Evolutionary conservation across 2,888 invertebrate species (phyloP), one percentile per base, ranked within the genome.

Genomic region (Ischnus inquisitorius): DNA sequence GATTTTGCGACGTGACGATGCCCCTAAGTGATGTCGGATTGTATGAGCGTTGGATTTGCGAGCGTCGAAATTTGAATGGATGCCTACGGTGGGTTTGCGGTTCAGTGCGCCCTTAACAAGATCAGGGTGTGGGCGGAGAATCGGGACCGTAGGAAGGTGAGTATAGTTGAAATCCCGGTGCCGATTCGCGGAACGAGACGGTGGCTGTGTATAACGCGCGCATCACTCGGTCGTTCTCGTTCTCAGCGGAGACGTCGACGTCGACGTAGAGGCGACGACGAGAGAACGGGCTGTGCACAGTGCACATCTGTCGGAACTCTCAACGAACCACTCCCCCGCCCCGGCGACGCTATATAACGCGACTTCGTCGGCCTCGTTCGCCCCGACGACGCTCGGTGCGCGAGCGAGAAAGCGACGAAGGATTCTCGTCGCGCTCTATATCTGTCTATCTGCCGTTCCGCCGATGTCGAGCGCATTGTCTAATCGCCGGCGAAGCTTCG

Each of bases 31-130:
- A 69, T 43, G 67, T 71, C 71, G 54, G 51, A 48, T 68, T 19
- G 67, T 22, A 48, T 41, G 65, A 41, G 48, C 19, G 85, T 82
- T 87, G 88, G 91, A 91, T 92, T 88, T 91, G 88, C 88, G 78
- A 76, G 39, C 90, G 89, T 81, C 88, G 91, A 91, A 92, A 91
- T 91, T 92, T 91, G 90, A 93, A 93, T 92, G 92, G 92, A 89
- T 88, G 89, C 88, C 88, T 67, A 81, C 76, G 91, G 90, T 89
- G 90, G 34, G 89, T 92, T 93, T 87, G 92, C 91, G 92, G 91
- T 92, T 92, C 92, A 87, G 88, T 92, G 93, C 92, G 90, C 89
- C 92, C 90, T 90, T 92, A 93, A 93, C 93, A 91, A 93, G 93
- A 93, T 93, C 92, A 92, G 90, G 89, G 88, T 72, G 81, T 75